Evolutionary conservation across 2,113 vertebrate genomes (phyloP).

Genomic region (Tor tambroides): DNA sequence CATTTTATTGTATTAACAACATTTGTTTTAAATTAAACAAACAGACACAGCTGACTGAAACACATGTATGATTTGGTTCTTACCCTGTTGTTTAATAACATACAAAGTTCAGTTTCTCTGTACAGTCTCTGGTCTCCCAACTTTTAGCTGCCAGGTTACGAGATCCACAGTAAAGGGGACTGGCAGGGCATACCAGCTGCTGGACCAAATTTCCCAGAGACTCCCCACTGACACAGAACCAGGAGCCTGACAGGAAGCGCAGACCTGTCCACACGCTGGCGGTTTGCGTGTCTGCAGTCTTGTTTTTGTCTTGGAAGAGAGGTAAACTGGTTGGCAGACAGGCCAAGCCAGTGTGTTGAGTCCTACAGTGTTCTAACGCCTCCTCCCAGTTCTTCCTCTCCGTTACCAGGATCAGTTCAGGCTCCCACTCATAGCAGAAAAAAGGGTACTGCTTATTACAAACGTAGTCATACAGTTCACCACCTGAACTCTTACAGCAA

Average conservation of each 20-base stretch:
- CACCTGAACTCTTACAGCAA: accelerated
- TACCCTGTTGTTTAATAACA: slow-evolving; percentile 3
- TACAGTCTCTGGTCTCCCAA: slow-evolving; percentile 31
- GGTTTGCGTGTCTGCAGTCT: neutral
- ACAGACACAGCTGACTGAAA: neutral
- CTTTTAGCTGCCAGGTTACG: neutral
- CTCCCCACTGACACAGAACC: slow-evolving; percentile 28
- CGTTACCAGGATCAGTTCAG: neutral
- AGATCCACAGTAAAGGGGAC: neutral
- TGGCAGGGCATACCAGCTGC: neutral
- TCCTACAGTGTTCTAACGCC: slow-evolving; percentile 2
- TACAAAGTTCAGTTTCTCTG: neutral
- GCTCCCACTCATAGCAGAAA: slow-evolving; percentile 7
- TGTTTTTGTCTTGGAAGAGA: neutral
- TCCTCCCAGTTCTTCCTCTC: slow-evolving; percentile 12
- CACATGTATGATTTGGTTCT: neutral
- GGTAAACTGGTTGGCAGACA: neutral
- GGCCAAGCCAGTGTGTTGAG: neutral
- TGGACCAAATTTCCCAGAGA: neutral
- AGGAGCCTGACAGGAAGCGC: slow-evolving; percentile 62
- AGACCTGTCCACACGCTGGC: slow-evolving; percentile 21
- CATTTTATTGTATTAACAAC: no score
- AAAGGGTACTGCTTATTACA: neutral
- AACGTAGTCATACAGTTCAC: accelerated
- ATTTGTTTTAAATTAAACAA: no score